A percentile compares a stretch with the other conserved stretches of the same genome.
These are phyloP conservation scores for Raja brachyura DNA, from an alignment of 2,113 vertebrate genomes.

Conservation along the genomic window DNA sequence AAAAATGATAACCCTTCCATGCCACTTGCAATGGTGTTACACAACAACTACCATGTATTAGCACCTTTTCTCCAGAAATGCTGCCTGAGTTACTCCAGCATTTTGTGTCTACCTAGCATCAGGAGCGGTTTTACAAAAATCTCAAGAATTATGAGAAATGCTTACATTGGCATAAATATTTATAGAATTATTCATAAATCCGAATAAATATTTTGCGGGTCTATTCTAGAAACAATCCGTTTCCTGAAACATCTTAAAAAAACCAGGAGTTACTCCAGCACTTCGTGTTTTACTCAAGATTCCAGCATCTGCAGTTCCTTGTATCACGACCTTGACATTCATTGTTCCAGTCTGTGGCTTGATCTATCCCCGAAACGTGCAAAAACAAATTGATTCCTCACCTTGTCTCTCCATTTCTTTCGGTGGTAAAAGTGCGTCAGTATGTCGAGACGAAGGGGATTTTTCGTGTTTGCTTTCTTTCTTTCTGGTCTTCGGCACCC, in stretches of 20 bases:
- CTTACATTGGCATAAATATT: too few species aligned
- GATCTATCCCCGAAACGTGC: not conserved
- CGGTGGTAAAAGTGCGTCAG: conserved; percentile 23
- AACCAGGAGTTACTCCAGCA: not conserved
- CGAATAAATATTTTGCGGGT: not conserved
- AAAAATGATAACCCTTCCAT: not conserved
- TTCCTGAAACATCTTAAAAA: not conserved
- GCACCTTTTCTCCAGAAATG: too few species aligned
- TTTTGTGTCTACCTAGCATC: too few species aligned
- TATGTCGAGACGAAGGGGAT: not conserved
- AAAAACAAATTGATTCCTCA: not conserved
- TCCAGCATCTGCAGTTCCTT: too few species aligned
- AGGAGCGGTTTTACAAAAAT: too few species aligned
- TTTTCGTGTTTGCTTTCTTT: not conserved
- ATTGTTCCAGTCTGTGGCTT: too few species aligned
- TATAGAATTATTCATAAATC: too few species aligned
- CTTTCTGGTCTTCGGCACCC: not conserved
- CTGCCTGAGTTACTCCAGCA: too few species aligned
- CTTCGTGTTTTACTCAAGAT: too few species aligned
- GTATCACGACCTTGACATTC: too few species aligned
- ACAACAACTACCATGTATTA: not conserved
- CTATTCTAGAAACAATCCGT: not conserved
- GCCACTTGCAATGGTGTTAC: not conserved
- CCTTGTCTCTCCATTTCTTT: conserved; percentile 24
- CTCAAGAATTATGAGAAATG: too few species aligned